Evolutionary conservation across 2,888 invertebrate species (phyloP).

Genomic region (Rhagonycha lutea): DNA sequence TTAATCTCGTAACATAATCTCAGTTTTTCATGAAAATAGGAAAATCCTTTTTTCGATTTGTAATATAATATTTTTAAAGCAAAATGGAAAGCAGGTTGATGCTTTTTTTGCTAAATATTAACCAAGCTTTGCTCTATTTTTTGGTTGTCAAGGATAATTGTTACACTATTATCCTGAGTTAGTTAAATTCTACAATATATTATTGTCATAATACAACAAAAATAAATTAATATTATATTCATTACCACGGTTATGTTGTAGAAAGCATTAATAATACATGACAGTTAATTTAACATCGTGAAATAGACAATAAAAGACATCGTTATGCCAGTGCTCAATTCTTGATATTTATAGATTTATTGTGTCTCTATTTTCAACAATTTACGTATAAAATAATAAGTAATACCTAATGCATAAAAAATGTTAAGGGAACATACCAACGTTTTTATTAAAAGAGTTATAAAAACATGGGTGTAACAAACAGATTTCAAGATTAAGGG

Average conservation of each 20-base stretch:
- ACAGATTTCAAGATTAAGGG: background rate
- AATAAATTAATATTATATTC: background rate
- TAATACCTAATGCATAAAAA: background rate
- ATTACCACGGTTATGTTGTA: background rate
- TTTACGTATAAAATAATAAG: background rate
- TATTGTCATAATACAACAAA: background rate
- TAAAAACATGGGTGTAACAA: background rate
- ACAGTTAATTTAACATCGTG: background rate
- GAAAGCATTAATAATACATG: background rate
- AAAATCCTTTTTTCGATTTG: background rate
- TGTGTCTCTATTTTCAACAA: background rate
- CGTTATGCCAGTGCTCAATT: background rate
- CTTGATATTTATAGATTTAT: background rate
- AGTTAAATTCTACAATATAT: background rate
- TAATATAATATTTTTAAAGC: background rate
- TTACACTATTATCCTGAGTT: background rate
- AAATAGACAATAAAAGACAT: background rate
- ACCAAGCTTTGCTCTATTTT: background rate
- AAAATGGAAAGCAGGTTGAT: background rate
- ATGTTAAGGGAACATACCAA: no score
- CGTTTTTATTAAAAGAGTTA: background rate
- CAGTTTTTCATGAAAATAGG: background rate
- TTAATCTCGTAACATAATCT: background rate
- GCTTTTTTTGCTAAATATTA: background rate
- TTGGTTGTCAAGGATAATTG: background rate